Evolutionary conservation across 2,113 vertebrate species (phyloP), one percentile per base, ranked within the genome.

Genomic region (Lophochroa leadbeateri): DNA sequence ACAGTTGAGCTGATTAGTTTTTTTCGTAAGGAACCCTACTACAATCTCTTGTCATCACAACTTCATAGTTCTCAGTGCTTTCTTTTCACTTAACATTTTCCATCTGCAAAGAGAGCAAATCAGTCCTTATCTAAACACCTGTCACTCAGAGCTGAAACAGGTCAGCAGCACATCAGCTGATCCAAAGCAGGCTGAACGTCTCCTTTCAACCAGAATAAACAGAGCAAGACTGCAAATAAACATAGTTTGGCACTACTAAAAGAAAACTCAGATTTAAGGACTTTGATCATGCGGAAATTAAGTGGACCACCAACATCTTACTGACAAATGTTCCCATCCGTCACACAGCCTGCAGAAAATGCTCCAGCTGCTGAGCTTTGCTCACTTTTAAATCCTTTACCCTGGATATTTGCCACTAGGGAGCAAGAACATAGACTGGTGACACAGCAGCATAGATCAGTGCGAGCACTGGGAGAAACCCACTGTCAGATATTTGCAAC

Each of bases 201-300:
- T 93, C 75, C 87, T 93, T 95, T 96, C 93, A 97, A 97, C 28
- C 86, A 97, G 95, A 94, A 91, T 96, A 97, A 97, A 97, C 91
- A 96, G 77, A 97, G 79, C 53, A 82, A 94, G 95, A 74, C 76
- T 96, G 63, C 87, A 98, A 98, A 97, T 96, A 97, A 98, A 97
- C 95, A 97, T 65, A 61, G 25, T 76, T 93, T 86, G 91, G 72
- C 60, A 91, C 71, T 85, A 75, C 86, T 93, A 81, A 94, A 95
- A 85, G 81, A 88, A 96, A 96, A 82, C 82, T 86, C 15, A 7
- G 37, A 91, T 94, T 85, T 93, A 90, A 95, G 80, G 46, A 55
- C 96, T 98, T 97, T 95, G 96, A 96, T 97, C 83, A 25, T 35
- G 28, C 29, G 95, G 78, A 96, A 97, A 92, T 95, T 92, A 96